Evolutionary conservation across 2,888 invertebrate species (phyloP).

Genomic region (Drosophila kuntzei): DNA sequence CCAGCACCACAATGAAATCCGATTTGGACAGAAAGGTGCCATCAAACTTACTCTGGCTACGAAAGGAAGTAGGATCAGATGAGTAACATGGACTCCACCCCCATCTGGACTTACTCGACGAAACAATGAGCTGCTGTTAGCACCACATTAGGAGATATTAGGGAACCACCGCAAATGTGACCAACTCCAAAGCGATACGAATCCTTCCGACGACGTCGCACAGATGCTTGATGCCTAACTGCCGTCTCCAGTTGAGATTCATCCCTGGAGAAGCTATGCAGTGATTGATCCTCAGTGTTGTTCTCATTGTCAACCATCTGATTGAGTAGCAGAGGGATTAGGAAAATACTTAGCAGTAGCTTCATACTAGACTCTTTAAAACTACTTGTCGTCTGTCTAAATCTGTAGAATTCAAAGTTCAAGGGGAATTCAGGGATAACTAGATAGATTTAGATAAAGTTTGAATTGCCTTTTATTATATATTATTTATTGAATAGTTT

Average conservation of each 20-base stretch:
- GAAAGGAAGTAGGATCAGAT: no score
- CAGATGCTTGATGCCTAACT: slow-evolving; percentile 4
- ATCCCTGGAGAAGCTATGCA: not conserved
- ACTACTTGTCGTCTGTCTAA: not conserved
- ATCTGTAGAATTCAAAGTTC: not conserved
- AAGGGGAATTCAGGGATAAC: not conserved
- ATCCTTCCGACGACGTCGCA: slow-evolving; percentile 11
- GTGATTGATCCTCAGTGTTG: not conserved
- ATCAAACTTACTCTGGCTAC: slow-evolving; percentile 14
- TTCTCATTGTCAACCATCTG: no score
- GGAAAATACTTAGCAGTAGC: not conserved
- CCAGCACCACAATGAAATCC: slow-evolving; percentile 13
- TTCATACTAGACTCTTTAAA: not conserved
- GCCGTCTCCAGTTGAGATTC: not conserved
- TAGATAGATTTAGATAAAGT: not conserved
- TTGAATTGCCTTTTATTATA: no score
- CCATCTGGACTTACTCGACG: slow-evolving; percentile 25
- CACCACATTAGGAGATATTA: slow-evolving; percentile 8
- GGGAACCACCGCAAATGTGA: slow-evolving; percentile 29
- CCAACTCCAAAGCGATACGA: not conserved
- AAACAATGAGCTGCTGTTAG: slow-evolving; percentile 39
- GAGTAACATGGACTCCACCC: not conserved
- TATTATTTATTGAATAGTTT: no score
- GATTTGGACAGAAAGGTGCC: slow-evolving; percentile 14
- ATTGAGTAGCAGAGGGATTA: not conserved